Evolutionary conservation across 1,140 invertebrate genomes (phyloP), one percentile per base, ranked within the genome.

Genomic region (Sesamia nonagrioides): DNA sequence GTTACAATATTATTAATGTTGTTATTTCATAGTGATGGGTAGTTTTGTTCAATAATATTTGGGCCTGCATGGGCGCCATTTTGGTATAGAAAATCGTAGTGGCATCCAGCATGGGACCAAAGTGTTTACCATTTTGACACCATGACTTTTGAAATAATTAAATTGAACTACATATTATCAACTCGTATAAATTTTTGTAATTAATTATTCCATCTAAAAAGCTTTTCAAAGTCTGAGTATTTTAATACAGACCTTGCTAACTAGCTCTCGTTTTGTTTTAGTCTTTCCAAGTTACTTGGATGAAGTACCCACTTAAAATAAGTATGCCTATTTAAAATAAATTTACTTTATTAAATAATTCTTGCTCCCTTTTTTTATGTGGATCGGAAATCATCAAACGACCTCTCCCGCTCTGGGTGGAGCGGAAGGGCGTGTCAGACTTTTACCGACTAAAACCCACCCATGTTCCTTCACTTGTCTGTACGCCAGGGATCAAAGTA

Each of bases 331-430:
- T 50, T 48, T 50, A 68, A 40, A 68, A 68, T 27, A 68, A 42
- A 68, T 68, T 50, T 45, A 68, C 63, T 68, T 68, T 48, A 17
- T 42, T 68, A 68, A 68, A 68, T n/a, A n/a, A 68, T 27, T 68
- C 11, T 68, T 6, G 35, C 33, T 63, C n/a, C 6, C 27, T 27
- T 27, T 27, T 27, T 27, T 27, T 27, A 1, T 27, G 1, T 27
- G 27, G 27, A 1, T 27, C 1, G 27, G 3, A 27, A 27, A 27
- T 27, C 27, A 27, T 27, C 1, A 1, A 27, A 27, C 3, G 27
- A 27, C 27, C 27, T 27, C 27, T 27, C 27, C 27, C 27, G 27
- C 27, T 27, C 27, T 27, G 27, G 3, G 27, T 3, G 27, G 27
- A 27, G 27, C 27, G 1, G 27, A 27, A 27, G 27, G 27, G 27